Percentiles rank a stretch among this genome's conserved stretches.
Conservation (phyloP, 2,797 vertebrate species). For the Peromyscus attwateri region DNA sequence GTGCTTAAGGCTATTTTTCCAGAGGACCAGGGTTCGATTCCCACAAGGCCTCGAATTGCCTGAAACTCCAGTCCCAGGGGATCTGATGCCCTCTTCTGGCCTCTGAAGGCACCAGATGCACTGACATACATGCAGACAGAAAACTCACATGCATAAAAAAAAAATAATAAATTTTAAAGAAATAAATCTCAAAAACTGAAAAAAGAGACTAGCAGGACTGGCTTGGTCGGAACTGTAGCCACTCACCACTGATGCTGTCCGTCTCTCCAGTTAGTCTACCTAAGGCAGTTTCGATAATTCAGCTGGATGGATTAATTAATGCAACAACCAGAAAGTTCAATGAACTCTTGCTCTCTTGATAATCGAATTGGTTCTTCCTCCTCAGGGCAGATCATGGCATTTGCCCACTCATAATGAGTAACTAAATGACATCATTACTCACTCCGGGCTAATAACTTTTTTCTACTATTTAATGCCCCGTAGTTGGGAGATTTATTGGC, state of each 20-base stretch:
- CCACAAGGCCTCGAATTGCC: too few species aligned
- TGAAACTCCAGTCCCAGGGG: neutral
- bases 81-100: neutral
- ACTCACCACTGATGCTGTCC: neutral
- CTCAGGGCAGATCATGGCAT: neutral
- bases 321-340: slow-evolving; percentile 18
- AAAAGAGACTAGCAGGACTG: neutral
- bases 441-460: neutral
- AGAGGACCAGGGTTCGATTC: neutral
- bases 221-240: neutral
- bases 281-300: neutral
- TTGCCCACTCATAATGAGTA: neutral
- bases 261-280: neutral
- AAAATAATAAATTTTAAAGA: neutral
- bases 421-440: neutral
- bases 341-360: neutral
- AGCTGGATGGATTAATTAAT: neutral
- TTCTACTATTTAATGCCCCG: neutral
- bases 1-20: neutral
- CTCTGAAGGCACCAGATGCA: neutral
- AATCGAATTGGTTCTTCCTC: neutral
- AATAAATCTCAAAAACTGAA: neutral
- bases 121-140: neutral
- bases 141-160: neutral
- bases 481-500: neutral